Evolutionary conservation across 2,888 invertebrate genomes (phyloP).

Genomic region (Empis stercorea): DNA sequence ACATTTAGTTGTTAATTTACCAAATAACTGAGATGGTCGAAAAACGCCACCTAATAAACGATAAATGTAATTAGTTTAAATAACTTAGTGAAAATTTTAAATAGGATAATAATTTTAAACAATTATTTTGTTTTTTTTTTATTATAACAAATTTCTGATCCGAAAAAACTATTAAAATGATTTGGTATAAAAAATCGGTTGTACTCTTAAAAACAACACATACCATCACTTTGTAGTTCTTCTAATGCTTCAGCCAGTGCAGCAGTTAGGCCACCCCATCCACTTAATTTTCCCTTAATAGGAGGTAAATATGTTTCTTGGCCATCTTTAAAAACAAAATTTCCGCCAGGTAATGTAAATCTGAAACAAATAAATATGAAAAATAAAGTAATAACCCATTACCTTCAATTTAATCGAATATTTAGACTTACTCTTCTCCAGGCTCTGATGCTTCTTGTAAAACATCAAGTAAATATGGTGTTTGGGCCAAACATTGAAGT

Average conservation of each 20-base stretch:
- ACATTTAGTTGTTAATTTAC: constrained; percentile 49
- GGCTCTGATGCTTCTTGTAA: constrained; percentile 54
- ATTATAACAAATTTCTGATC: too few species aligned
- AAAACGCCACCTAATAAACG: constrained; percentile 48
- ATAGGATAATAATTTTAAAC: too few species aligned
- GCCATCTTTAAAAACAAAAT: constrained; percentile 39
- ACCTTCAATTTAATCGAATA: background rate
- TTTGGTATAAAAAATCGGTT: too few species aligned
- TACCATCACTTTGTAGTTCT: constrained; percentile 46
- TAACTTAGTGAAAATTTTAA: too few species aligned
- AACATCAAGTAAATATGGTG: constrained; percentile 60
- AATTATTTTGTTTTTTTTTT: too few species aligned
- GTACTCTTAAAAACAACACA: too few species aligned
- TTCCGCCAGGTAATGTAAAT: constrained; percentile 61
- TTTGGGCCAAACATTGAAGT: constrained; percentile 81
- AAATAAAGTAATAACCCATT: background rate
- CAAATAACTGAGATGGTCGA: constrained; percentile 50
- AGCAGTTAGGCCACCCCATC: constrained; percentile 55
- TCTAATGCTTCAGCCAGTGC: constrained; percentile 55
- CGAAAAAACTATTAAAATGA: too few species aligned
- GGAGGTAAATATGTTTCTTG: constrained; percentile 47
- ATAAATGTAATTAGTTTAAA: too few species aligned
- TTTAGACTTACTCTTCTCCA: constrained; percentile 43
- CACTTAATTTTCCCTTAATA: constrained; percentile 52
- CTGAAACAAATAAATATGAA: constrained; percentile 18